These are phyloP conservation scores for Drosophila eohydei DNA, from an alignment of 2,888 invertebrate species.

Conservation along the genomic window DNA sequence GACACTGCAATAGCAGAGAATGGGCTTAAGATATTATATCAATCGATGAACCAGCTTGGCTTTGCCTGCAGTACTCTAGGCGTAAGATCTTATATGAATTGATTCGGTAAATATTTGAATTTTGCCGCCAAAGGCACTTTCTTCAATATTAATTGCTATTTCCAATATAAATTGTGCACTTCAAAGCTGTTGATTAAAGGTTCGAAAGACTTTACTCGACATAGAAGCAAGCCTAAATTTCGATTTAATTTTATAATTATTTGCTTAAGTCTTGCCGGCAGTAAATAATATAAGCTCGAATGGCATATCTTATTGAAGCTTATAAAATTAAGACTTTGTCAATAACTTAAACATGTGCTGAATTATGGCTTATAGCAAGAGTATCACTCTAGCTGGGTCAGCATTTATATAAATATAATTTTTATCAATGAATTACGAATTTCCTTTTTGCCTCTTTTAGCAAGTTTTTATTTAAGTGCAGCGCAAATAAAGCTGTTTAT, in stretches of 20 bases:
- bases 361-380: background rate
- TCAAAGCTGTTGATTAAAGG: background rate
- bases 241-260: background rate
- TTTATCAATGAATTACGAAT: slow-evolving; percentile 1
- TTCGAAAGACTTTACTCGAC: background rate
- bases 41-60: too few relatives aligned
- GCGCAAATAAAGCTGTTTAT: background rate
- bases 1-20: background rate
- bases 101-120: background rate
- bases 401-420: background rate
- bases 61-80: too few relatives aligned
- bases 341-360: background rate
- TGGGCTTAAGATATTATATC: background rate
- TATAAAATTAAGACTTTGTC: background rate
- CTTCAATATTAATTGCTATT: background rate
- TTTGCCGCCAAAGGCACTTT: background rate
- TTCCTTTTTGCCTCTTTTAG: background rate
- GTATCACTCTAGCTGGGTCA: background rate
- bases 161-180: background rate
- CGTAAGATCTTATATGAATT: background rate
- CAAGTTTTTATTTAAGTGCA: background rate
- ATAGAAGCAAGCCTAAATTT: background rate
- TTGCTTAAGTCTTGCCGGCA: background rate
- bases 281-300: background rate
- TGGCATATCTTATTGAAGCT: background rate